phyloP scores from a whole-genome alignment of 2,888 invertebrate genomes.

The Fragum whitleyi region DNA sequence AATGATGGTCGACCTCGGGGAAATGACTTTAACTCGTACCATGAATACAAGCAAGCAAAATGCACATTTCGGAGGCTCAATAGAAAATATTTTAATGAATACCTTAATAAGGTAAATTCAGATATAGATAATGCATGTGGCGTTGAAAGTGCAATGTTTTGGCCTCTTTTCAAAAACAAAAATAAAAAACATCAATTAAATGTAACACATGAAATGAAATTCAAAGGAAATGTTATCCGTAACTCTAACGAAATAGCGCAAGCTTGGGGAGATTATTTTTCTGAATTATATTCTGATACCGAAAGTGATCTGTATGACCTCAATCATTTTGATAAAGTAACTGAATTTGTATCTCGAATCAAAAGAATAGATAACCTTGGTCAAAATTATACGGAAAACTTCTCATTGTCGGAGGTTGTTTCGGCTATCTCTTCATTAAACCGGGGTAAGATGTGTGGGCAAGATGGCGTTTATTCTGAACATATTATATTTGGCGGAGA shows the following conservation, averaged over 20 bases:
- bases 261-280: background rate
- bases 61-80: background rate
- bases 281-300: background rate
- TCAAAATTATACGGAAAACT: too few species aligned
- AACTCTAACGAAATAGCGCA: background rate
- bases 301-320: background rate
- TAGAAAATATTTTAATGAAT: background rate
- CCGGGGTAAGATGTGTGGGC: too few species aligned
- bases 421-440: too few species aligned
- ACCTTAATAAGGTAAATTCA: background rate
- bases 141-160: background rate
- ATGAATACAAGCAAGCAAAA: background rate
- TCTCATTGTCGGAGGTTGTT: too few species aligned
- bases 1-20: background rate
- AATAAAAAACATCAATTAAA: background rate
- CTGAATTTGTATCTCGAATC: background rate
- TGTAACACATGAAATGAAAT: background rate
- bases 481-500: too few species aligned
- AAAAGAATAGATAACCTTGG: too few species aligned
- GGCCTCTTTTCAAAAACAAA: background rate
- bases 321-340: background rate
- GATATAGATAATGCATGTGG: background rate
- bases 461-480: too few species aligned
- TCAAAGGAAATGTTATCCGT: background rate
- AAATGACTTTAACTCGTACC: background rate